These are phyloP conservation scores for Rhadina sibilatrix DNA, from an alignment of 2,113 vertebrate species.

Conservation along the genomic window DNA sequence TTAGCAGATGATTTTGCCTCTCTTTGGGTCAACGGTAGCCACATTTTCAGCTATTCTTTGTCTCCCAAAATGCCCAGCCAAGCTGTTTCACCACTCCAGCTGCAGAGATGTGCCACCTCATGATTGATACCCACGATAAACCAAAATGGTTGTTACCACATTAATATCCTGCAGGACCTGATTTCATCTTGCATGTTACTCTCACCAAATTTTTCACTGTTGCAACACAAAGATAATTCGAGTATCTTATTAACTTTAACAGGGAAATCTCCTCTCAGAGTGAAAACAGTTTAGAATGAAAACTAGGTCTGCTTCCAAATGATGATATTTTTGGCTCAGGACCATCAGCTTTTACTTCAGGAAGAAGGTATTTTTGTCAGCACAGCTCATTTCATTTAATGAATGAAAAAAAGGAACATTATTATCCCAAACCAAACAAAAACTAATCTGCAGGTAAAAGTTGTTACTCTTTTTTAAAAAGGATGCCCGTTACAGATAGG, in stretches of 20 bases:
- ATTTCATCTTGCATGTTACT: neutral
- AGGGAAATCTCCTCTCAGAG: neutral
- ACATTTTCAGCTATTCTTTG: neutral
- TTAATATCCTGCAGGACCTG: neutral
- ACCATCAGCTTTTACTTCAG: neutral
- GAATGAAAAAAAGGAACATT: neutral
- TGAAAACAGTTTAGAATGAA: neutral
- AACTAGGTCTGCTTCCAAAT: neutral
- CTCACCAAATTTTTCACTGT: neutral
- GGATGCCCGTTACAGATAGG: neutral
- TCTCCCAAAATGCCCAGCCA: neutral
- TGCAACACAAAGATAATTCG: neutral
- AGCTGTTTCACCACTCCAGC: neutral
- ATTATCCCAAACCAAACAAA: neutral
- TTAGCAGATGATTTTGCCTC: neutral
- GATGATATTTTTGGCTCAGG: neutral
- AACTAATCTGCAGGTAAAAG: neutral
- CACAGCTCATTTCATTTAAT: neutral
- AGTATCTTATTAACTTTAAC: neutral
- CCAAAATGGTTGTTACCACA: neutral
- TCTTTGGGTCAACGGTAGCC: neutral
- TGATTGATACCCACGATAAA: neutral
- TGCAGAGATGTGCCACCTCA: neutral
- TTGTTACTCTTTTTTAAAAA: neutral
- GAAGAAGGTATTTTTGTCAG: neutral